Evolutionary conservation across 2,113 vertebrate species (phyloP).

Genomic region (Phalacrocorax carbo): DNA sequence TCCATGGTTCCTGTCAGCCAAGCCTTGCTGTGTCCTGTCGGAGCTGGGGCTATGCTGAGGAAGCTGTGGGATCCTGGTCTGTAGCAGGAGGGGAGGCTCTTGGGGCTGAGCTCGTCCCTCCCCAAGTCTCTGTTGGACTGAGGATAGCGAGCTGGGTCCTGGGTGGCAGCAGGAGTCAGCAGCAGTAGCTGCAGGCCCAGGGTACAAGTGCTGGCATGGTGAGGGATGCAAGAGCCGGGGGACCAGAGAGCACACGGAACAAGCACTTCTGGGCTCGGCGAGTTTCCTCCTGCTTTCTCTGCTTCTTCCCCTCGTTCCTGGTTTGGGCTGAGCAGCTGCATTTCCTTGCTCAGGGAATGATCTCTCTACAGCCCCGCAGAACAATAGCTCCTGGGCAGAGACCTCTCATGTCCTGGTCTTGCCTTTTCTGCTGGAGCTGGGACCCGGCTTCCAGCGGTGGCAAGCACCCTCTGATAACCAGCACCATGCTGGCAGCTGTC

Average conservation of each 20-base stretch:
- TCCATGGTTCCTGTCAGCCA: neutral
- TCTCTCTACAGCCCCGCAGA: neutral
- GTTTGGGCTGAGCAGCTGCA: rapidly evolving
- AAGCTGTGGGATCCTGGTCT: neutral
- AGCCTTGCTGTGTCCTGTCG: rapidly evolving
- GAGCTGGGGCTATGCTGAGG: neutral
- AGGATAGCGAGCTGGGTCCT: neutral
- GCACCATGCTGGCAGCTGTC: rapidly evolving
- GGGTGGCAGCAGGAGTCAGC: neutral
- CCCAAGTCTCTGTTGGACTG: neutral
- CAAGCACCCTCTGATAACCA: neutral
- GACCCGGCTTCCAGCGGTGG: neutral
- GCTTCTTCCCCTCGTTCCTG: neutral
- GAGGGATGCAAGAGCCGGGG: neutral
- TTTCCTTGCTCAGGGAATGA: neutral
- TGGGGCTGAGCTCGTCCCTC: neutral
- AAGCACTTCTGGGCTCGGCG: neutral
- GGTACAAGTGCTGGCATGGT: neutral
- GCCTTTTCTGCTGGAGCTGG: neutral
- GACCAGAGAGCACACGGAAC: rapidly evolving
- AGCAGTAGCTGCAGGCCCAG: neutral
- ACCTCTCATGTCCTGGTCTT: neutral
- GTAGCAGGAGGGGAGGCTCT: neutral
- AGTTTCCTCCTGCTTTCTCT: neutral
- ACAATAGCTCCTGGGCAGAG: neutral